These are phyloP conservation scores for Danio jaintianensis DNA, from an alignment of 2,797 vertebrate genomes.

Conservation along the genomic window DNA sequence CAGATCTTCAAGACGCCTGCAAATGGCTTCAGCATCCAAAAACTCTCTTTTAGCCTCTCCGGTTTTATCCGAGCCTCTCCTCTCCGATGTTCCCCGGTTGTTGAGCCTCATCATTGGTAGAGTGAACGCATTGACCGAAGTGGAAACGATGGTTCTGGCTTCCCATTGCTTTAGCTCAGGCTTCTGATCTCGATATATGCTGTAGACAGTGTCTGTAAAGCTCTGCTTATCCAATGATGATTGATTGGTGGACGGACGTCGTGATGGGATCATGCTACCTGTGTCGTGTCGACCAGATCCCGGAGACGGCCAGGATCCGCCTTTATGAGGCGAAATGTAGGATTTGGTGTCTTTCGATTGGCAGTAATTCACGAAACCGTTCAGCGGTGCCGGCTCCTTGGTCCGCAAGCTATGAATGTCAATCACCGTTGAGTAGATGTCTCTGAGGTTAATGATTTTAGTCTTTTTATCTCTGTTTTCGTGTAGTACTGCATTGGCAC, in stretches of 20 bases:
- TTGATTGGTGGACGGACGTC: slow-evolving; percentile 62
- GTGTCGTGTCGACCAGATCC: slow-evolving; percentile 60
- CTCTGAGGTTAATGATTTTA: slow-evolving; percentile 88
- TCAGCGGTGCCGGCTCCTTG: slow-evolving; percentile 79
- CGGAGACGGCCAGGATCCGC: slow-evolving; percentile 76
- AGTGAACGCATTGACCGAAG: slow-evolving; percentile 82
- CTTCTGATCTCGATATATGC: slow-evolving; percentile 80
- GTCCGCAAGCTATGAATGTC: slow-evolving; percentile 86
- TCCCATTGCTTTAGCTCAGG: slow-evolving; percentile 57
- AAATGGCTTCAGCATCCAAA: slow-evolving; percentile 63
- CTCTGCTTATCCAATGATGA: slow-evolving; percentile 63
- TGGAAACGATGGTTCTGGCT: slow-evolving; percentile 76
- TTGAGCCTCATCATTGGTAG: slow-evolving; percentile 77
- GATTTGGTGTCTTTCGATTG: slow-evolving; percentile 79
- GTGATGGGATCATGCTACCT: slow-evolving; percentile 56
- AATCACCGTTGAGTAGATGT: slow-evolving; percentile 89
- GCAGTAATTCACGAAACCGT: slow-evolving; percentile 82
- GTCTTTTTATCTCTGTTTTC: slow-evolving; percentile 90
- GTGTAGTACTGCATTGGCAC: slow-evolving; percentile 88
- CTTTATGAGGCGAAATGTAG: slow-evolving; percentile 64
- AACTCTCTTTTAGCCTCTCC: slow-evolving; percentile 51
- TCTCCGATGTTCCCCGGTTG: slow-evolving; percentile 62
- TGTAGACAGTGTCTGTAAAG: slow-evolving; percentile 83
- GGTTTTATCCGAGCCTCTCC: slow-evolving; percentile 60
- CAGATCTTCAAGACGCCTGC: slow-evolving; percentile 47